Conservation (phyloP, 2,888 invertebrate species). For the Cheilosia vernalis region DNA sequence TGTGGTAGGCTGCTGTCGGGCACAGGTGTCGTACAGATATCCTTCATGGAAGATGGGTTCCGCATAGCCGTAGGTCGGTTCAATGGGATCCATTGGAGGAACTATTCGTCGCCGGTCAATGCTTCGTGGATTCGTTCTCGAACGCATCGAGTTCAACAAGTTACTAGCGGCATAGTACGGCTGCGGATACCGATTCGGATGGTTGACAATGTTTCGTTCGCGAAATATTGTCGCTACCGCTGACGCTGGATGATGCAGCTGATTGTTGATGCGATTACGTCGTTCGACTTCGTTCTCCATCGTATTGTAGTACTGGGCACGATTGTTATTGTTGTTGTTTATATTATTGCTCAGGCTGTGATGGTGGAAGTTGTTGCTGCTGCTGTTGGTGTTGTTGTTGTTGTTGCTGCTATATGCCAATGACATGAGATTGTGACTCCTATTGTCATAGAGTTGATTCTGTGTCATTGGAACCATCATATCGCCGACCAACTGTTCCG, state of each 20-base stretch:
- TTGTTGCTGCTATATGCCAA: conserved; percentile 77
- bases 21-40: conserved; percentile 88
- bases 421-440: conserved; percentile 81
- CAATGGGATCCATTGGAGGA: conserved; percentile 78
- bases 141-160: conserved; percentile 78
- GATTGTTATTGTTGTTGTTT: conserved; percentile 75
- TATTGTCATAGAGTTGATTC: conserved; percentile 79
- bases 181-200: conserved; percentile 79
- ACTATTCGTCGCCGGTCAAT: conserved; percentile 81
- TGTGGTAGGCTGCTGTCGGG: conserved; percentile 70
- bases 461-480: conserved; percentile 79
- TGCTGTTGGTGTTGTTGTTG: conserved; percentile 75
- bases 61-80: conserved; percentile 84
- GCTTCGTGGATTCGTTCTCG: conserved; percentile 81
- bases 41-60: conserved; percentile 92
- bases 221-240: conserved; percentile 82
- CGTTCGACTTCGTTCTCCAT: conserved; percentile 82
- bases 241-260: conserved; percentile 78
- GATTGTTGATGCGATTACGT: conserved; percentile 82
- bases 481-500: conserved; percentile 77
- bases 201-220: conserved; percentile 79
- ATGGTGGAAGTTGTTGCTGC: conserved; percentile 77
- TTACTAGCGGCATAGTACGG: conserved; percentile 79
- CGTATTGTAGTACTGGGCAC: conserved; percentile 80
- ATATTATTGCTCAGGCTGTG: conserved; percentile 74